A percentile compares a stretch with the other conserved stretches of the same genome.
Conservation (phyloP, 2,797 vertebrate genomes). For the Uromys caudimaculatus region DNA sequence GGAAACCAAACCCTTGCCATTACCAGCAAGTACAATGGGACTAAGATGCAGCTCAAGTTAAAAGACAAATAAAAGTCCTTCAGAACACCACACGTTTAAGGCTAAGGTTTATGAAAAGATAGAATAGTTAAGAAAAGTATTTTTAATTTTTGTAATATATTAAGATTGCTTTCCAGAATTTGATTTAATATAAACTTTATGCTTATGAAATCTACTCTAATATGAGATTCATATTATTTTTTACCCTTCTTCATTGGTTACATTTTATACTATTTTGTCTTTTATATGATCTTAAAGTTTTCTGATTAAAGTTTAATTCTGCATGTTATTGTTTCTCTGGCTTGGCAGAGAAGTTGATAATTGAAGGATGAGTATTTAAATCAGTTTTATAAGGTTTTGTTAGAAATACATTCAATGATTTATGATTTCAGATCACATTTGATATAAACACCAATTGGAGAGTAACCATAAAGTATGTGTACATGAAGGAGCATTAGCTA, state of each 20-base stretch:
- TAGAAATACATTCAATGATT: background rate
- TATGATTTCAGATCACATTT: background rate
- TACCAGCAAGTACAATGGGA: background rate
- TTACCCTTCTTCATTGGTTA: background rate
- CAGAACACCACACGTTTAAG: background rate
- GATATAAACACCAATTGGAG: background rate
- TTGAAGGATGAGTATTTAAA: background rate
- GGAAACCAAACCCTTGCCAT: background rate
- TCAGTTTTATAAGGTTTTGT: background rate
- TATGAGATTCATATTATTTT: background rate
- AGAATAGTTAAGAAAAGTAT: background rate
- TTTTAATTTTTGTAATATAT: background rate
- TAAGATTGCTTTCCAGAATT: slow-evolving; percentile 3
- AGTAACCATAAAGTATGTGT: background rate
- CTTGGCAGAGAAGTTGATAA: background rate
- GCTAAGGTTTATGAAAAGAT: background rate
- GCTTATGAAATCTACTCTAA: slow-evolving; percentile 7
- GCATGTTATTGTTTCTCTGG: background rate
- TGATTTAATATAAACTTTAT: background rate
- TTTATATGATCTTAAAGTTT: background rate
- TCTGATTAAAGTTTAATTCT: background rate
- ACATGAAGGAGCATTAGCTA: background rate
- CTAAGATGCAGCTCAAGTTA: background rate
- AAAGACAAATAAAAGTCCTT: background rate
- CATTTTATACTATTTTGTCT: background rate